Evolutionary conservation across 2,888 invertebrate genomes (phyloP), one percentile per base, ranked within the genome.

Genomic region (Cryptophagus acutangulus): DNA sequence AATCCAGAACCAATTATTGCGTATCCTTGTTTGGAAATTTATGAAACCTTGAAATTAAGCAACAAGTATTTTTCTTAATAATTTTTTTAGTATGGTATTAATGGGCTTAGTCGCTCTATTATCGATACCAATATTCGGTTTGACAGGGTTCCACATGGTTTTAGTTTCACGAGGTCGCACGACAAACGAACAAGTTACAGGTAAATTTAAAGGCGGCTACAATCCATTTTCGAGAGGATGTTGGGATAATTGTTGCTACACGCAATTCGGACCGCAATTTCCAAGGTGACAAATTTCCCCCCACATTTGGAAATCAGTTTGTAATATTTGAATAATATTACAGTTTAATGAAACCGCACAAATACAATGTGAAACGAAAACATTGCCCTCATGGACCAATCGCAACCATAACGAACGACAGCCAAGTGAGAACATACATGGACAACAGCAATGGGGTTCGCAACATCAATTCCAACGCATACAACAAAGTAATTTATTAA

Each of bases 121-220:
- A 59, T 85, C 94, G 63, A 89, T 99, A 67, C 99, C 99, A 46
- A 94, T 99, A 59, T 86, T 94, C 71, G 99, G 97, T 54, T 76
- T 99, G 65, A 96, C 97, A 45, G 92, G 92, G 46, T 99, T 99
- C 74, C 99, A 99, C 71, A 85, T 96, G 77, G 88, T 97, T 60
- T 78, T 99, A 54, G 95, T 99, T 38, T 87, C 93, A 17, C 76
- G 96, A 47, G 99, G 97, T 25, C 79, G 97, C 52, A 99, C 99
- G 41, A 99, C 99, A 51, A 99, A 99, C 73, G 99, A 99, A 74
- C 99, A 99, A 78, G 97, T 99, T 47, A 99, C 99, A 10, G 96
- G 96, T 41, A 97, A 97, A 75, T 99, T 97, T 75, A 91, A 94
- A 64, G 94, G 94, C 39, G 97, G 95, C 25, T 94, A 91, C 71